A percentile compares a stretch with the other conserved stretches of the same genome.
Conservation (phyloP, 2,113 vertebrate species). For the Nerophis lumbriciformis region DNA sequence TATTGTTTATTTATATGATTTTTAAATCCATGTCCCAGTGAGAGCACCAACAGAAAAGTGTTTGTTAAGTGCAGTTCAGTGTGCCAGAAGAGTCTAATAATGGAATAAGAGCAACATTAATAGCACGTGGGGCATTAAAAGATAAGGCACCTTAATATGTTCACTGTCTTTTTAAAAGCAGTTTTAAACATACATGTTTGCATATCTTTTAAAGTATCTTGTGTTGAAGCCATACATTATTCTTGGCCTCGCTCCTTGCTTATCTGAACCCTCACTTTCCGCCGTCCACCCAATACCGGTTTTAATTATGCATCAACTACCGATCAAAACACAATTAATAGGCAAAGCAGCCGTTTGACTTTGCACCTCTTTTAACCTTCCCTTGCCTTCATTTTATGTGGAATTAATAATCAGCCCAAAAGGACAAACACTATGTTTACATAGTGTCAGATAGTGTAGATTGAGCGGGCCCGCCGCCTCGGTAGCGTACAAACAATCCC, state of each 20-base stretch:
- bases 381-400: slow-evolving; percentile 38
- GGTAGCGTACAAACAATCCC: slow-evolving; percentile 23
- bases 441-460: slow-evolving; percentile 22
- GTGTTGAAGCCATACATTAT: not conserved
- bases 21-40: slow-evolving; percentile 2
- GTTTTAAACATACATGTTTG: too few relatives aligned
- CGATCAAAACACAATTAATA: slow-evolving; percentile 67
- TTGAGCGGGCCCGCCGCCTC: slow-evolving; percentile 24
- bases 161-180: not conserved
- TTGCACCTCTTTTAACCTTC: slow-evolving; percentile 51
- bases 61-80: slow-evolving; percentile 21
- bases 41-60: not conserved
- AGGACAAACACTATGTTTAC: slow-evolving; percentile 30
- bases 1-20: slow-evolving; percentile 35
- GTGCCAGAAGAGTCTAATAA: slow-evolving; percentile 20
- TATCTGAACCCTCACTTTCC: slow-evolving; percentile 47
- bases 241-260: slow-evolving; percentile 23
- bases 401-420: slow-evolving; percentile 57
- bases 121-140: slow-evolving; percentile 1
- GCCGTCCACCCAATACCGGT: slow-evolving; percentile 29
- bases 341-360: slow-evolving; percentile 55
- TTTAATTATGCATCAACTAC: slow-evolving; percentile 66
- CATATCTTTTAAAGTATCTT: too few relatives aligned
- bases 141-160: not conserved
- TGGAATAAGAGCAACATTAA: slow-evolving; percentile 3